Conservation (phyloP, 2,888 invertebrate genomes). For the Coremacera marginata region DNA sequence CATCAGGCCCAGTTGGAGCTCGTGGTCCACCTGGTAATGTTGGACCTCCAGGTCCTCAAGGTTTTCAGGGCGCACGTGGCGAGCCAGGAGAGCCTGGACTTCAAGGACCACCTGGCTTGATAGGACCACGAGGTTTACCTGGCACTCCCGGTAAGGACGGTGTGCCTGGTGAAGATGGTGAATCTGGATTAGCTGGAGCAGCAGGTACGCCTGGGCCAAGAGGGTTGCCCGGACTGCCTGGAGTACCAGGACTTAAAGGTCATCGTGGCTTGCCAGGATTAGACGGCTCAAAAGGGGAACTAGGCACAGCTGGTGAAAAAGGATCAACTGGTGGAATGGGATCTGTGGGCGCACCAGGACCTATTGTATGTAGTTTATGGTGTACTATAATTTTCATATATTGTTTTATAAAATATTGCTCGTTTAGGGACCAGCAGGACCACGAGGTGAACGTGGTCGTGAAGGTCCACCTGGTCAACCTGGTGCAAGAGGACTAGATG, state of each 20-base stretch:
- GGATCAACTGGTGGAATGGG: conserved; percentile 81
- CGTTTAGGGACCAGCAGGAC: conserved; percentile 80
- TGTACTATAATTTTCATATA: not conserved
- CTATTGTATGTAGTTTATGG: conserved; percentile 57
- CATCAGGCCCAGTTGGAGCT: conserved; percentile 84
- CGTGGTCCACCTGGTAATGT: conserved; percentile 80
- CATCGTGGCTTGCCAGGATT: conserved; percentile 85
- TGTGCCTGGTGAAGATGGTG: conserved; percentile 84
- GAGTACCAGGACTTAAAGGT: conserved; percentile 85
- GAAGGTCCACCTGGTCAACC: conserved; percentile 85
- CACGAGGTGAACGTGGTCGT: conserved; percentile 86
- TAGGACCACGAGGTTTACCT: conserved; percentile 80
- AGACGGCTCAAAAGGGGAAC: conserved; percentile 86
- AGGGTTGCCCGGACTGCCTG: conserved; percentile 81
- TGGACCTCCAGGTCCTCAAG: conserved; percentile 79
- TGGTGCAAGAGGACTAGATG: conserved; percentile 84
- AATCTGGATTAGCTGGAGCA: conserved; percentile 79
- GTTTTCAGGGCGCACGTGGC: conserved; percentile 84
- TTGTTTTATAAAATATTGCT: conserved; percentile 5
- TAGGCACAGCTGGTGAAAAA: conserved; percentile 81
- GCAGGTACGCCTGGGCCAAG: conserved; percentile 80
- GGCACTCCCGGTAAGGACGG: conserved; percentile 83
- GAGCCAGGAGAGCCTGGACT: conserved; percentile 83
- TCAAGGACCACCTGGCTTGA: conserved; percentile 77
- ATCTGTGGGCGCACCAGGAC: conserved; percentile 77